A percentile compares a stretch with the other conserved stretches of the same genome.
Evolutionary conservation across 35 echinoderm and acorn worm species (phyloP).

Genomic region (Anneissia japonica): DNA sequence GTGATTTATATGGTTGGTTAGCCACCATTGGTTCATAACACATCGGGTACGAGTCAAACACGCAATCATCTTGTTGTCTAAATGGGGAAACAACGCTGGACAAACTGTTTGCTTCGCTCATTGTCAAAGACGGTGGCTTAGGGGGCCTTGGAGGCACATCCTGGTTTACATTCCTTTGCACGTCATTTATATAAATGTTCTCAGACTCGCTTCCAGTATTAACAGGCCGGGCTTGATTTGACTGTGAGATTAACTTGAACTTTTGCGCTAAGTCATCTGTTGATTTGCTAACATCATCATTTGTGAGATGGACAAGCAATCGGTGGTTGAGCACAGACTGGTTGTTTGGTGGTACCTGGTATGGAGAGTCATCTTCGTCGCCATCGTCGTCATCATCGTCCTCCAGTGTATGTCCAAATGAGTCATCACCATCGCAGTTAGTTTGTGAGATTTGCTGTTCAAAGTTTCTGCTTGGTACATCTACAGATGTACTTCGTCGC

Average conservation of each 20-base stretch:
- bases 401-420: neutral
- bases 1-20: neutral
- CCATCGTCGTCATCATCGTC: too few relatives aligned
- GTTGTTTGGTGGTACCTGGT: neutral
- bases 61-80: neutral
- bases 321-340: neutral
- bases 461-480: neutral
- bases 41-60: neutral
- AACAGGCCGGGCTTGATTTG: neutral
- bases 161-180: neutral
- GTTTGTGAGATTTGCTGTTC: neutral
- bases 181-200: neutral
- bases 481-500: neutral
- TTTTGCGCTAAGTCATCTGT: neutral
- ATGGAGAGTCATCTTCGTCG: neutral
- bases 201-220: neutral
- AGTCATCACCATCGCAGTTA: neutral
- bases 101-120: neutral
- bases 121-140: neutral
- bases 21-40: neutral
- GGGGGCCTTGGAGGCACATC: neutral
- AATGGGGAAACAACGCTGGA: neutral
- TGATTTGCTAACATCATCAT: neutral
- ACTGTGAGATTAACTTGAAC: neutral
- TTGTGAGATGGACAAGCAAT: neutral